Base-by-base conservation (phyloP, 1,140 invertebrate genomes). In the Aphelinus atriplicis region DNA sequence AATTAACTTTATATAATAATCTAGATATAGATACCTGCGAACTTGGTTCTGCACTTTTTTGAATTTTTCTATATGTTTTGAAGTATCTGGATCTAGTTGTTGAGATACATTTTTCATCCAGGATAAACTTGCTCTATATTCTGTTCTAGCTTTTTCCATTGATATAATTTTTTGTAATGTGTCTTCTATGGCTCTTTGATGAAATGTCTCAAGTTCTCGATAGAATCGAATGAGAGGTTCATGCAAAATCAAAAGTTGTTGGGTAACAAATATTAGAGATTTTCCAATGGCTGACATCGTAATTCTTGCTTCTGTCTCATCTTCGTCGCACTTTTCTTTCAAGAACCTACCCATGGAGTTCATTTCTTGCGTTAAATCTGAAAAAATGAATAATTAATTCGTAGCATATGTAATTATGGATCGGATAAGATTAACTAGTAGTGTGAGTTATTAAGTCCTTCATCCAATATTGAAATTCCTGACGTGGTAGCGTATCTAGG, bases 31-130 rank as follows among this genome's bases (percentile, higher is more conserved):
- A 26, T 26, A 84, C 78, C 90, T 89, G 69, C 92, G 89, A 1
- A 94, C 93, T 86, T 93, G 92, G 2, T 90, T 89, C 82, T 94
- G 93, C 1, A 93, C 96, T 87, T 97, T 98, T 79, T 98, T 90
- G 86, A 99, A 99, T 87, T 95, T 97, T 80, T 99, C 97, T 56
- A 99, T 87, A 74, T 98, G 96, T 81, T 96, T 95, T 66, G 94
- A 96, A 0, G 96, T 97, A 83, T 99, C 98, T 0, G 98, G 98
- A 89, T 99, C 97, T 26, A 99, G 89, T 85, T 99, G 94, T 78
- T 95, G 93, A 70, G 97, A 99, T 2, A 96, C 92, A 78, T 98
- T 96, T 88, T 99, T 99, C 98, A 99, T 99, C 98, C 98, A 99
- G 82, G 96, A 94, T 1, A 99, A 89, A 1, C 97, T 95, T 1